A percentile compares a stretch with the other conserved stretches of the same genome.
Conservation (phyloP, 2,888 invertebrate genomes). For the Microplitis deprimator region DNA sequence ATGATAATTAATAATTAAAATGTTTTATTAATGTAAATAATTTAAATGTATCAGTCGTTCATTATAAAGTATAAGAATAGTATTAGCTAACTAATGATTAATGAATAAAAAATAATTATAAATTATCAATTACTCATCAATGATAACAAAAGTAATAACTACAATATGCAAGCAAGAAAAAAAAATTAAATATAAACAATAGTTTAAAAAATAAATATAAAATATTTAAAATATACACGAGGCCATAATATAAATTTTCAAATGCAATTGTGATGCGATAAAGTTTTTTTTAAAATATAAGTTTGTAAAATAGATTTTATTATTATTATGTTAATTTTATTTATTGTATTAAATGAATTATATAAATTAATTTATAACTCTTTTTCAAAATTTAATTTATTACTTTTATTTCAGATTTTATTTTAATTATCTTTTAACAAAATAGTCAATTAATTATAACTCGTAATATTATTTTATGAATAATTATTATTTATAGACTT, state of each 20-base stretch:
- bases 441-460: background rate
- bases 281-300: conserved; percentile 49
- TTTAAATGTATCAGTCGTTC: conserved; percentile 59
- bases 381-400: background rate
- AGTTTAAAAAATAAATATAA: conserved; percentile 7
- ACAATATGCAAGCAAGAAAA: conserved; percentile 40
- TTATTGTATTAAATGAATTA: conserved; percentile 55
- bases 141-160: conserved; percentile 51
- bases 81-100: conserved; percentile 51
- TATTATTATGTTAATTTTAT: conserved; percentile 59
- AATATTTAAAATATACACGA: conserved; percentile 46
- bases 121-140: background rate
- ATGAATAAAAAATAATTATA: conserved; percentile 36
- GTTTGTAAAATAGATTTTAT: conserved; percentile 43
- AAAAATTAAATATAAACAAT: conserved; percentile 15
- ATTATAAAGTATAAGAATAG: conserved; percentile 54
- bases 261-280: conserved; percentile 61
- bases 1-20: conserved; percentile 43
- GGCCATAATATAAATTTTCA: conserved; percentile 54
- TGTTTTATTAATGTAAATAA: conserved; percentile 61
- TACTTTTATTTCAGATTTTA: background rate
- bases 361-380: background rate
- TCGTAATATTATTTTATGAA: background rate
- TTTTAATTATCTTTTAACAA: background rate
- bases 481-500: conserved; percentile 32